A percentile compares a stretch with the other conserved stretches of the same genome.
These are phyloP conservation scores for Anoura caudifer DNA, from an alignment of 2,113 vertebrate species.

Conservation along the genomic window DNA sequence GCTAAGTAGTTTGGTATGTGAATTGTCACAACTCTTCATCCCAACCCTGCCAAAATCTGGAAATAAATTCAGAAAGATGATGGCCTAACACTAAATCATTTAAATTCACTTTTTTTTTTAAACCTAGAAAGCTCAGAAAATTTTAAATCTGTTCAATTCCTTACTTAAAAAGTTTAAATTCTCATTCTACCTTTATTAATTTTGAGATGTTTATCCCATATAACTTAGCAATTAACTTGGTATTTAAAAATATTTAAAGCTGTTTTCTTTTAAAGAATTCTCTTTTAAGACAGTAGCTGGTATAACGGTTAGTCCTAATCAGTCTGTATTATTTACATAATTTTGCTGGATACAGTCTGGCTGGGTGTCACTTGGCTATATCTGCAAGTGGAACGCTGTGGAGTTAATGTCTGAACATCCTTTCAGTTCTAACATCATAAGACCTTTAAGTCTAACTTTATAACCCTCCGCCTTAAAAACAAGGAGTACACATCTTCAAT, in stretches of 20 bases:
- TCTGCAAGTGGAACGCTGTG: not conserved
- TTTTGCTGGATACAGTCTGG: not conserved
- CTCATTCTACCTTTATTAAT: not conserved
- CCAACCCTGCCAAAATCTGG: not conserved
- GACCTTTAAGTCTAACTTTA: not conserved
- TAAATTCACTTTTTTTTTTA: not conserved
- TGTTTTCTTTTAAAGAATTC: not conserved
- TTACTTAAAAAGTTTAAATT: not conserved
- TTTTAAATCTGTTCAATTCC: not conserved
- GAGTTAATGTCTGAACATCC: not conserved
- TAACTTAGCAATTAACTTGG: conserved; percentile 12
- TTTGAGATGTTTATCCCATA: not conserved
- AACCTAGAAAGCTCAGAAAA: not conserved
- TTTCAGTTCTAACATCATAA: not conserved
- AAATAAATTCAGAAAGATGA: not conserved
- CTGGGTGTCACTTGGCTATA: not conserved
- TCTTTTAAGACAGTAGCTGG: not conserved
- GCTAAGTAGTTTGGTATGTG: not conserved
- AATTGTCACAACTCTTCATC: not conserved
- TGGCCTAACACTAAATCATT: not conserved
- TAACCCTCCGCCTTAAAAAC: not conserved
- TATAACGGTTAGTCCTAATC: not conserved
- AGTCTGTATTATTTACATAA: not conserved
- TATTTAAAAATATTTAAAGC: not conserved
- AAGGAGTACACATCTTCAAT: not conserved